Evolutionary conservation across 2,888 invertebrate species (phyloP), one percentile per base, ranked within the genome.

Genomic region (Creontiades dilutus): DNA sequence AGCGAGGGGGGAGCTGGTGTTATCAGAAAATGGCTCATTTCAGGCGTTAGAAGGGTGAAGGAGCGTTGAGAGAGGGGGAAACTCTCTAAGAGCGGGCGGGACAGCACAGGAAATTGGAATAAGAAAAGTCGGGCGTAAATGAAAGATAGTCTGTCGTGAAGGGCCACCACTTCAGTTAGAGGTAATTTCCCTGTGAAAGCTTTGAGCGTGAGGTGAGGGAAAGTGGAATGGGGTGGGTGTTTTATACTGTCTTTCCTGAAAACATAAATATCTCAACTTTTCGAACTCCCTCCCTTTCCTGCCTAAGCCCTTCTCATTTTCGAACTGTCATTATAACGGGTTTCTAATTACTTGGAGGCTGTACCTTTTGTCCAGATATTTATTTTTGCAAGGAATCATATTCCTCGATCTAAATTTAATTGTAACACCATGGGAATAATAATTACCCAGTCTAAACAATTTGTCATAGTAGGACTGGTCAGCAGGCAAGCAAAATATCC

Each of bases 81-180:
- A 48, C 48, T 57, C 46, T 61, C 68, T 46, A 81, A 46, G 89
- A 89, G 81, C 61, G 89, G 48, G 82, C 46, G 46, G 90, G 92
- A 92, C 92, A 91, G 91, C 91, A 89, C 91, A 91, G 92, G 92
- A 92, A 92, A 92, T 92, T 92, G 92, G 92, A 92, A 92, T 92
- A 92, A 92, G 92, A 92, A 92, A 92, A 92, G 91, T 92, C 92
- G 92, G 92, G 92, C 92, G 92, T 92, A 92, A 92, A 92, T 92
- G 92, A 92, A 92, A 92, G 92, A 92, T 92, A 92, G 92, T 91
- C 91, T 82, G 85, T 75, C 86, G 89, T 68, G 88, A 80, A 86
- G 90, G 84, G 86, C 81, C 57, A 82, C 90, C 84, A 86, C 90
- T 89, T 90, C 89, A 86, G 85, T 81, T 86, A 55, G 55, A 90